phyloP scores from a whole-genome alignment of 1,140 invertebrate genomes.

The Notospermus geniculatus region DNA sequence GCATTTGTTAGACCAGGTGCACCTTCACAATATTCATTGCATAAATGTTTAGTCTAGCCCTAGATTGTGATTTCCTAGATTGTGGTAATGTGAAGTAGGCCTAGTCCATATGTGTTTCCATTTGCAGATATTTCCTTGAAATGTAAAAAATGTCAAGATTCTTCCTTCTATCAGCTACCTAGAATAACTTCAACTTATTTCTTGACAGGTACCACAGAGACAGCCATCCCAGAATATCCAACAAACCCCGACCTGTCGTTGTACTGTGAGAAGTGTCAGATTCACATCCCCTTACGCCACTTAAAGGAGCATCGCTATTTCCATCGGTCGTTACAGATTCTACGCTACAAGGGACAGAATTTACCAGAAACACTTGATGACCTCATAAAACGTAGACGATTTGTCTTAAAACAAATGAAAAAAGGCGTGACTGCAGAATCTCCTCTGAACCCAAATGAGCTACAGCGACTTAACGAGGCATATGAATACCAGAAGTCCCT shows the following conservation, averaged over 20 bases:
- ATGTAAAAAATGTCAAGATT: too few relatives aligned
- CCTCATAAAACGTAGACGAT: slow-evolving; percentile 34
- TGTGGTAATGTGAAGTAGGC: too few relatives aligned
- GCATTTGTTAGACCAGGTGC: too few relatives aligned
- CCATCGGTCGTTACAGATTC: slow-evolving; percentile 34
- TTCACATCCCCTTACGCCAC: slow-evolving; percentile 31
- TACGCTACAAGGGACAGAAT: slow-evolving; percentile 31
- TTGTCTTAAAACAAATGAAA: slow-evolving; percentile 34
- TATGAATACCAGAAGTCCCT: slow-evolving; percentile 49
- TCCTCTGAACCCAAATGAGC: slow-evolving; percentile 29
- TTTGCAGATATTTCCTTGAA: too few relatives aligned
- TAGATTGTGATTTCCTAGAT: too few relatives aligned
- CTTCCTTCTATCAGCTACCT: too few relatives aligned
- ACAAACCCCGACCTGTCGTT: slow-evolving; percentile 43
- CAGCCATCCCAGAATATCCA: slow-evolving; percentile 33
- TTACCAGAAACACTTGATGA: slow-evolving; percentile 22
- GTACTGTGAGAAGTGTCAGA: slow-evolving; percentile 40
- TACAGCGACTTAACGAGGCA: slow-evolving; percentile 45
- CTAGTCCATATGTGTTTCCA: too few relatives aligned
- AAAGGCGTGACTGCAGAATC: slow-evolving; percentile 23
- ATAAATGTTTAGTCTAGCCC: too few relatives aligned
- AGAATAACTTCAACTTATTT: too few relatives aligned
- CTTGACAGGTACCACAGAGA: slow-evolving; percentile 49
- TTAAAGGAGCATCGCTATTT: slow-evolving; percentile 40
- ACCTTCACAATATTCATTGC: too few relatives aligned